These are phyloP conservation scores for Odocoileus virginianus DNA, from an alignment of 2,113 vertebrate species.

Conservation along the genomic window DNA sequence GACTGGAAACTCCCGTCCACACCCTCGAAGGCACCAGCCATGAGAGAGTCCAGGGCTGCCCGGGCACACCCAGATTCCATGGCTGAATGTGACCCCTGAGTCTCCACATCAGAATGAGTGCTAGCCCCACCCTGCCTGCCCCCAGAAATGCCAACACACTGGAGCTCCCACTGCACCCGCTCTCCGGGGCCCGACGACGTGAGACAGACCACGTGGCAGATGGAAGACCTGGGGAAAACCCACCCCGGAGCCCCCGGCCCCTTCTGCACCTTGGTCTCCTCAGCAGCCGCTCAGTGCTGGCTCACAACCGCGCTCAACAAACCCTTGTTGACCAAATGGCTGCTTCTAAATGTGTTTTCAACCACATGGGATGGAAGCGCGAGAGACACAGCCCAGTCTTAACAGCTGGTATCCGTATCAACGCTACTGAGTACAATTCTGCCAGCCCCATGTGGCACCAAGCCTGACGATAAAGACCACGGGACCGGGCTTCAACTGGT, in stretches of 20 bases:
- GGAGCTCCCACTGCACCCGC: background rate
- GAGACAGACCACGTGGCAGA: background rate
- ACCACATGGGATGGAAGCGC: background rate
- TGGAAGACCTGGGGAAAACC: background rate
- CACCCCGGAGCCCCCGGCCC: background rate
- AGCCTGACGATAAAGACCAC: background rate
- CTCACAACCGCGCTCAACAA: background rate
- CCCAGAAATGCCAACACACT: background rate
- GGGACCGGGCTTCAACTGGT: background rate
- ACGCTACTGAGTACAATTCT: background rate
- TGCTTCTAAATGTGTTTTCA: background rate
- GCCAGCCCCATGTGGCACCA: background rate
- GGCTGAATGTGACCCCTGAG: slow-evolving; percentile 28
- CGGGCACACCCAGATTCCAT: slow-evolving; percentile 8
- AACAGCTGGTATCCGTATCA: background rate
- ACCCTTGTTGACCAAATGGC: background rate
- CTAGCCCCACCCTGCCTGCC: background rate
- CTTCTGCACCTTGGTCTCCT: background rate
- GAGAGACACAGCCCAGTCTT: background rate
- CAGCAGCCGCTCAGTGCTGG: background rate
- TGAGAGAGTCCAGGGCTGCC: background rate
- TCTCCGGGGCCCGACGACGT: background rate
- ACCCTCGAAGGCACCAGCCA: background rate
- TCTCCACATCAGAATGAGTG: slow-evolving; percentile 7
- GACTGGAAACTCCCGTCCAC: background rate